phyloP scores from a whole-genome alignment of 2,113 vertebrate species.

The Eulacestoma nigropectus region DNA sequence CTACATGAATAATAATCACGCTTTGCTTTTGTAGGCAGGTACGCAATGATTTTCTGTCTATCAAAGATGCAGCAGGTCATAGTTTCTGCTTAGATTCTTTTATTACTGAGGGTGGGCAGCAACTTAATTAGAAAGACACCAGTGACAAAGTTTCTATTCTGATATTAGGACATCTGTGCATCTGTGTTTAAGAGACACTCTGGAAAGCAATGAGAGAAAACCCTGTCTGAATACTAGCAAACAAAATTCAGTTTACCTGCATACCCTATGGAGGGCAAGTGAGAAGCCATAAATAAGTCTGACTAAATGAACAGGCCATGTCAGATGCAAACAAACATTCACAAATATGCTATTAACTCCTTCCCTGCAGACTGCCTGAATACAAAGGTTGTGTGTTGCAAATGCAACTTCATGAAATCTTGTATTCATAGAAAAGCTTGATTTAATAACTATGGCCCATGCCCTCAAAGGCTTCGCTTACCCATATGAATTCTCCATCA shows the following conservation, averaged over 20 bases:
- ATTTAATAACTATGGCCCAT: background rate
- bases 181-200: background rate
- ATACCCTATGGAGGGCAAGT: background rate
- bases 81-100: background rate
- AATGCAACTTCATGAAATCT: background rate
- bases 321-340: background rate
- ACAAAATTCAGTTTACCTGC: background rate
- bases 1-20: background rate
- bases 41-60: background rate
- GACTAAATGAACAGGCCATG: background rate
- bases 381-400: background rate
- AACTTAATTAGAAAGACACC: background rate
- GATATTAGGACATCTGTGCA: background rate
- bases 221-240: background rate
- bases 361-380: background rate
- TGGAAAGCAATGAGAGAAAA: background rate
- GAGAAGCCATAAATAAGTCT: background rate
- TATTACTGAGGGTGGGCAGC: background rate
- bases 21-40: background rate
- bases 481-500: background rate
- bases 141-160: background rate
- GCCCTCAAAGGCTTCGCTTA: background rate
- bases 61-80: background rate
- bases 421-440: background rate
- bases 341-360: background rate